phyloP scores from a whole-genome alignment of 2,797 vertebrate species.

The Molossus alvarezi region DNA sequence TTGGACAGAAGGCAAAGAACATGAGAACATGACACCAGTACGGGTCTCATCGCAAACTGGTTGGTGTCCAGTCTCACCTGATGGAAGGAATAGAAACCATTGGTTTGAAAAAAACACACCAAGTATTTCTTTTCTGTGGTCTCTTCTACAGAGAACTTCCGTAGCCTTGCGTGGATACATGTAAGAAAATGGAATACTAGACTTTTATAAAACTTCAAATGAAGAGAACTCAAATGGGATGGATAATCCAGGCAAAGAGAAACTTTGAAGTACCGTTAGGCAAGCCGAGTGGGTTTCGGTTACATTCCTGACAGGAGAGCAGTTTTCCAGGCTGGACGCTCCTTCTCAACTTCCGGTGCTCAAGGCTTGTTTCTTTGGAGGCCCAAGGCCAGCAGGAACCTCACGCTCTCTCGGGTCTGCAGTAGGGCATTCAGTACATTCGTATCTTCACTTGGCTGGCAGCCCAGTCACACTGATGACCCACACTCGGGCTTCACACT shows the following conservation, averaged over 20 bases:
- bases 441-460: not conserved
- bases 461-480: not conserved
- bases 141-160: not conserved
- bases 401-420: fast-evolving
- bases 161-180: not conserved
- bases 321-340: not conserved
- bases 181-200: not conserved
- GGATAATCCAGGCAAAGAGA: not conserved
- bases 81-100: not conserved
- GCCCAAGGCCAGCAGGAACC: too few relatives aligned
- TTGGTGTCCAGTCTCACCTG: not conserved
- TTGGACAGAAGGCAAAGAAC: not conserved
- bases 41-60: not conserved
- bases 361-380: not conserved
- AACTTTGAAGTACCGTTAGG: not conserved
- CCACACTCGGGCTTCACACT: not conserved
- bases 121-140: not conserved
- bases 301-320: not conserved
- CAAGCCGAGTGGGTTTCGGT: not conserved
- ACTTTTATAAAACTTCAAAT: not conserved
- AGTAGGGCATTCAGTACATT: not conserved
- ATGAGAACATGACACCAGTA: not conserved
- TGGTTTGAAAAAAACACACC: not conserved
- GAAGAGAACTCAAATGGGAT: not conserved
- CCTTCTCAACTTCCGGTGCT: not conserved